Percentiles rank a stretch among this genome's conserved stretches.
Conservation (phyloP, 2,888 invertebrate genomes). For the Hartigia nigra region DNA sequence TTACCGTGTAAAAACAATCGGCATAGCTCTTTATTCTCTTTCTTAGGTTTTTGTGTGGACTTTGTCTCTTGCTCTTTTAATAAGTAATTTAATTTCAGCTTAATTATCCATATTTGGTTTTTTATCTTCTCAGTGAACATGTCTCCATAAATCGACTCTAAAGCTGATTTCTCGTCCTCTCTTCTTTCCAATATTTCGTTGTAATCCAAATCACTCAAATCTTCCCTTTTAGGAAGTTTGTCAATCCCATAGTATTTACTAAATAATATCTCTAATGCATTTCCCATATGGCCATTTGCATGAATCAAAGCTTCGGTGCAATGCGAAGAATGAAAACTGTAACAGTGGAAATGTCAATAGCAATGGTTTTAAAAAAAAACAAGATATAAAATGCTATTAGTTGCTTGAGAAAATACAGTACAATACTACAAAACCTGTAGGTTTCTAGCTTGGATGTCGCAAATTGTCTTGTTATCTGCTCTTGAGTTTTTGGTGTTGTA, state of each 20-base stretch:
- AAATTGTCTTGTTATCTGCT: constrained; percentile 76
- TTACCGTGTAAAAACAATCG: constrained; percentile 72
- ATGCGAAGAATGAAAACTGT: constrained; percentile 80
- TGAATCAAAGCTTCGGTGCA: constrained; percentile 79
- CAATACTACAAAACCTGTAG: constrained; percentile 61
- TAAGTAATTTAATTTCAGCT: constrained; percentile 76
- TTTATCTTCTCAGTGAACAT: constrained; percentile 77
- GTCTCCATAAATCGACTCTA: constrained; percentile 82
- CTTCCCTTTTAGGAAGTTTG: constrained; percentile 60
- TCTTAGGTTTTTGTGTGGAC: constrained; percentile 62
- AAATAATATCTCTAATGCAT: constrained; percentile 77
- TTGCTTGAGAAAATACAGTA: constrained; percentile 21
- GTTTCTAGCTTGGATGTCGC: constrained; percentile 79
- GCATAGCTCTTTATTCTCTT: constrained; percentile 74
- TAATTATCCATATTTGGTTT: constrained; percentile 77
- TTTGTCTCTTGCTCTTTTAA: constrained; percentile 69
- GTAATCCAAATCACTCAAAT: constrained; percentile 63
- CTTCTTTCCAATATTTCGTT: constrained; percentile 74
- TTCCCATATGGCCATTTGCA: constrained; percentile 77
- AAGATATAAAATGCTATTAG: constrained; percentile 13
- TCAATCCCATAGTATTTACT: constrained; percentile 75
- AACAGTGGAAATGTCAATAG: constrained; percentile 48
- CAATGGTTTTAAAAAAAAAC: constrained; percentile 19
- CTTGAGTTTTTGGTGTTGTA: constrained; percentile 70
- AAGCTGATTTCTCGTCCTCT: constrained; percentile 78